Evolutionary conservation across 2,797 vertebrate genomes (phyloP).

Genomic region (Anguilla pacifica): DNA sequence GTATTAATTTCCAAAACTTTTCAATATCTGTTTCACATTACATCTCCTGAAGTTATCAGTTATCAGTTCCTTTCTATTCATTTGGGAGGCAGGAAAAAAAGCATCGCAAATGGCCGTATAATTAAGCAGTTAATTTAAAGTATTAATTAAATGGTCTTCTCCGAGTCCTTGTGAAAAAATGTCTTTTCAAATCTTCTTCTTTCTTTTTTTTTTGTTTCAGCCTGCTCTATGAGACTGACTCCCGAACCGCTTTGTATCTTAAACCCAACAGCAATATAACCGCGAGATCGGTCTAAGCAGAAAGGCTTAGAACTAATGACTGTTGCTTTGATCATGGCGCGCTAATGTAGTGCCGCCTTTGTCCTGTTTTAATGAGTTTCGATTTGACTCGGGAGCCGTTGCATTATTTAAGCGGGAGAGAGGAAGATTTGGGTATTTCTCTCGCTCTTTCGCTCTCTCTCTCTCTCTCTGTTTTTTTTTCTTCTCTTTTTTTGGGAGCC

Average conservation of each 20-base stretch:
- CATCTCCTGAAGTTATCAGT: slow-evolving; percentile 60
- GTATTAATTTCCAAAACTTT: slow-evolving; percentile 26
- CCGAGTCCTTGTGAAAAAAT: slow-evolving; percentile 56
- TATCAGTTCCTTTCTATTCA: slow-evolving; percentile 60
- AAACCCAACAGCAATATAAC: slow-evolving; percentile 58
- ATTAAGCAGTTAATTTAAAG: slow-evolving; percentile 71
- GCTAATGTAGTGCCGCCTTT: slow-evolving; percentile 46
- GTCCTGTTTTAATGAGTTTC: slow-evolving; percentile 61
- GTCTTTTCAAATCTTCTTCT: slow-evolving; percentile 45
- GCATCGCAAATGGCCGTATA: slow-evolving; percentile 64
- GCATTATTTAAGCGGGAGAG: slow-evolving; percentile 53
- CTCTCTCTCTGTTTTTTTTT: background rate
- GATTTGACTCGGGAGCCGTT: slow-evolving; percentile 45
- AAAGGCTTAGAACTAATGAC: slow-evolving; percentile 54
- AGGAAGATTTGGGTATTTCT: slow-evolving; percentile 41
- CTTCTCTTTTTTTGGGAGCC: no score
- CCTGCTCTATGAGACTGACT: slow-evolving; percentile 53
- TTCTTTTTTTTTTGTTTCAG: slow-evolving; percentile 65
- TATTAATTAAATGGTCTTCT: slow-evolving; percentile 67
- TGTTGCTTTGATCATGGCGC: slow-evolving; percentile 61
- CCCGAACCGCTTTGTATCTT: slow-evolving; percentile 53
- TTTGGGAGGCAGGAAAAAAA: slow-evolving; percentile 70
- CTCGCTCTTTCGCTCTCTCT: slow-evolving; percentile 8
- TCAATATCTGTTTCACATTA: slow-evolving; percentile 48
- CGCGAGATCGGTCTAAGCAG: slow-evolving; percentile 38